Conservation (phyloP, 2,113 vertebrate species). For the Ictalurus punctatus region DNA sequence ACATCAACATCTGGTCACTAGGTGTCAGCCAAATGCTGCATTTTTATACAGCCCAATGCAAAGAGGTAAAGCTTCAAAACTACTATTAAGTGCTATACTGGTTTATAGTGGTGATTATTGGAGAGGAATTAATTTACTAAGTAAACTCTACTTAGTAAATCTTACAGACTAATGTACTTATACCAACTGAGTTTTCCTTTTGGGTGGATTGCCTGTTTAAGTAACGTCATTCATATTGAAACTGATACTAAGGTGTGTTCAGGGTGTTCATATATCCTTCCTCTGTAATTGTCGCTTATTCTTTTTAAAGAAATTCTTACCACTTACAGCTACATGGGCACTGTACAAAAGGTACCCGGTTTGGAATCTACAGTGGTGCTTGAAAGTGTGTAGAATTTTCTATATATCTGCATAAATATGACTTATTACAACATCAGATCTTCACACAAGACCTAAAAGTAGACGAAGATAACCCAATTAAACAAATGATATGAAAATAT, state of each 20-base stretch:
- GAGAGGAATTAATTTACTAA: background rate
- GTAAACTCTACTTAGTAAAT: background rate
- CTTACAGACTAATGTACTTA: background rate
- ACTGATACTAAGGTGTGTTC: background rate
- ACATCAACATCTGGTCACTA: slow-evolving; percentile 5
- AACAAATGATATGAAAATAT: too few species aligned
- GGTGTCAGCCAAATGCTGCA: slow-evolving; percentile 23
- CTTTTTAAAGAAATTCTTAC: background rate
- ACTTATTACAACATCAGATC: too few species aligned
- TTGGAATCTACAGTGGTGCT: background rate
- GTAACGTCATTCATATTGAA: background rate
- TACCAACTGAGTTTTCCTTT: background rate
- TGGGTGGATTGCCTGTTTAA: background rate
- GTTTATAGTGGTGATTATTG: background rate
- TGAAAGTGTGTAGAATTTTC: too few species aligned
- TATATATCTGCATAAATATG: too few species aligned
- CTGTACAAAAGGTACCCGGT: background rate
- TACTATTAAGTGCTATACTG: background rate
- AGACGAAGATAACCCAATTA: too few species aligned
- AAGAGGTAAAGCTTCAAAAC: background rate
- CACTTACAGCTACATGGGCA: background rate
- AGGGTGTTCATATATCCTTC: background rate
- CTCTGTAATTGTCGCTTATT: background rate
- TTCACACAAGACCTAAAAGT: too few species aligned
- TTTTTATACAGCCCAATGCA: background rate